These are phyloP conservation scores for Cardiocondyla obscurior DNA, from an alignment of 1,140 invertebrate genomes.

Conservation along the genomic window DNA sequence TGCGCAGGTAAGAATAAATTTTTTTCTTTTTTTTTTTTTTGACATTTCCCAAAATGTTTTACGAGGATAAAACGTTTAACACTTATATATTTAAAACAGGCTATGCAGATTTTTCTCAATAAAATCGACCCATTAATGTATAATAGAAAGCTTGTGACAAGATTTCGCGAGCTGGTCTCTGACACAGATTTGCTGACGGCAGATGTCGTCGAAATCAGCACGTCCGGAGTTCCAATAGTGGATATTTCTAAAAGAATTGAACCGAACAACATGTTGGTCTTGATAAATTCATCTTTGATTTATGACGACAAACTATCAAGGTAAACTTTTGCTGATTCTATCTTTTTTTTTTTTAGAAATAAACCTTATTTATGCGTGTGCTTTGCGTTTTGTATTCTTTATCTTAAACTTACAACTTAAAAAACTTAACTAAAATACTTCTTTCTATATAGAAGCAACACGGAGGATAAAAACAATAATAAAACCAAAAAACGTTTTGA, in stretches of 20 bases:
- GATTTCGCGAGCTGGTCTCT: slow-evolving; percentile 82
- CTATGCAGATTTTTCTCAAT: slow-evolving; percentile 83
- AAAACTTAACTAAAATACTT: not conserved
- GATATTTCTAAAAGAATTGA: slow-evolving; percentile 86
- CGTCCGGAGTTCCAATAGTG: slow-evolving; percentile 79
- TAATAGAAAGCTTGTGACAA: slow-evolving; percentile 79
- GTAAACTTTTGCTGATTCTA: slow-evolving; percentile 48
- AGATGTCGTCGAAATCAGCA: slow-evolving; percentile 74
- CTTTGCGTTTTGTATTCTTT: not conserved
- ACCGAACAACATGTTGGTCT: slow-evolving; percentile 85
- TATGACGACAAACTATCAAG: slow-evolving; percentile 77
- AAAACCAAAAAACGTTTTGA: slow-evolving; percentile 66
- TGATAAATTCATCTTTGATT: slow-evolving; percentile 86
- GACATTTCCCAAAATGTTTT: not conserved
- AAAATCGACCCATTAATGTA: slow-evolving; percentile 82
- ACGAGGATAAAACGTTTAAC: not conserved
- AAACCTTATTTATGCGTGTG: not conserved
- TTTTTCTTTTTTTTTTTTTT: slow-evolving; percentile 7
- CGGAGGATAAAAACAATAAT: slow-evolving; percentile 72
- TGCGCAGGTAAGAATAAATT: slow-evolving; percentile 70
- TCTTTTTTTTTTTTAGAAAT: not conserved
- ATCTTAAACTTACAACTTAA: not conserved
- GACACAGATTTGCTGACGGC: slow-evolving; percentile 80
- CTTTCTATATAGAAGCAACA: slow-evolving; percentile 56
- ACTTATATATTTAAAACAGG: slow-evolving; percentile 74